phyloP scores from a whole-genome alignment of 2,113 vertebrate species.

The Lasiurus cinereus region DNA sequence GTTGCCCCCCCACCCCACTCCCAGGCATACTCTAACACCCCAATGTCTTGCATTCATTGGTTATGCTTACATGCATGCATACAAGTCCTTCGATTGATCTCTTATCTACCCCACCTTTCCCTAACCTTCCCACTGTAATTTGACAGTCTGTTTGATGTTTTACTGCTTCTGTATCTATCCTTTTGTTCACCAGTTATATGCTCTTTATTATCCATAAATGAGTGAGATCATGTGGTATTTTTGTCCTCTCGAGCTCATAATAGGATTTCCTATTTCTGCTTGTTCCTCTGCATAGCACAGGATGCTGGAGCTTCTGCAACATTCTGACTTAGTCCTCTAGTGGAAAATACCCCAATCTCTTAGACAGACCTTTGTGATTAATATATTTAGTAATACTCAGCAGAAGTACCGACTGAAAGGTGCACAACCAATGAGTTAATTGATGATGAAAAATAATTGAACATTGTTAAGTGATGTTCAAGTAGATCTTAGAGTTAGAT shows the following conservation, averaged over 20 bases:
- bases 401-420: background rate
- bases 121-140: no score
- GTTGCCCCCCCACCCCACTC: no score
- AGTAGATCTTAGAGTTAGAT: background rate
- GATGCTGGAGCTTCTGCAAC: background rate
- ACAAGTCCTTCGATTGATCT: no score
- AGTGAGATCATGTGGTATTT: no score
- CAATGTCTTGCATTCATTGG: no score
- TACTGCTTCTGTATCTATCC: no score
- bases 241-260: background rate
- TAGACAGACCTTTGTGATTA: background rate
- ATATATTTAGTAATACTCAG: background rate
- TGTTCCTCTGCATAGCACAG: background rate
- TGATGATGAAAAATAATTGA: slow-evolving; percentile 40
- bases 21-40: no score
- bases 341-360: background rate
- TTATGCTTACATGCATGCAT: no score
- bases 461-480: background rate
- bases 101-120: no score
- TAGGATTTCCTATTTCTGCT: background rate
- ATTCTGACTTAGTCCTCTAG: background rate
- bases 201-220: no score
- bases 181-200: no score
- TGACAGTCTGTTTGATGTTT: no score
- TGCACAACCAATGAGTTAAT: background rate